A percentile compares a stretch with the other conserved stretches of the same genome.
Conservation (phyloP, 1,140 invertebrate species). For the Aphelenchoides fujianensis region DNA sequence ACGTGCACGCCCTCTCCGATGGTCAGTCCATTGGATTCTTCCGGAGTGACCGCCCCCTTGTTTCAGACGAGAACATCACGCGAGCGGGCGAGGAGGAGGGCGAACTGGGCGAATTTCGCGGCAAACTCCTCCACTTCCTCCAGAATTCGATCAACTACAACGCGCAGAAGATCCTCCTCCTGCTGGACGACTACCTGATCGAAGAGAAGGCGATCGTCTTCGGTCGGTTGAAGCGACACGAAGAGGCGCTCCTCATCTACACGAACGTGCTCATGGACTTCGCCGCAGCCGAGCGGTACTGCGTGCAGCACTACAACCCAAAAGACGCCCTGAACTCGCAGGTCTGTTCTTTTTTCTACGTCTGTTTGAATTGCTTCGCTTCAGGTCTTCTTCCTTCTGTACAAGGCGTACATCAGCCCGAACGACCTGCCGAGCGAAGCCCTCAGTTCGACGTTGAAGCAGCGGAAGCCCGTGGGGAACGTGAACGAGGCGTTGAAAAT, state of each 20-base stretch:
- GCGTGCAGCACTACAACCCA: slow-evolving; percentile 35
- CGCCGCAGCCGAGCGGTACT: slow-evolving; percentile 70
- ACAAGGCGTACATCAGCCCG: slow-evolving; percentile 38
- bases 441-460: slow-evolving; percentile 17
- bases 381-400: slow-evolving; percentile 46
- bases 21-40: slow-evolving; percentile 20
- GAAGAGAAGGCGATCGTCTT: slow-evolving; percentile 89
- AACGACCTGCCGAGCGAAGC: slow-evolving; percentile 18
- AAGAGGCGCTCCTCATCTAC: slow-evolving; percentile 87
- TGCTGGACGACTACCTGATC: slow-evolving; percentile 67
- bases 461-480: slow-evolving; percentile 23
- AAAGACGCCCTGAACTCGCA: slow-evolving; percentile 34
- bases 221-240: slow-evolving; percentile 79
- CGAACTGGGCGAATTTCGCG: slow-evolving; percentile 69
- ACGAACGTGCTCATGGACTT: slow-evolving; percentile 77
- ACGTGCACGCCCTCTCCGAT: slow-evolving; percentile 40
- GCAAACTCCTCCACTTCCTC: slow-evolving; percentile 80
- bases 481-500: slow-evolving; percentile 42
- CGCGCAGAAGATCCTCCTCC: slow-evolving; percentile 73
- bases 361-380: slow-evolving; percentile 10
- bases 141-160: slow-evolving; percentile 78
- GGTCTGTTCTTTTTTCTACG: slow-evolving; percentile 14
- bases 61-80: slow-evolving; percentile 55
- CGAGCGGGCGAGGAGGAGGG: slow-evolving; percentile 68
- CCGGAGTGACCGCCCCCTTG: not conserved